These are phyloP conservation scores for Pachypanchax playfairii DNA, from an alignment of 2,113 vertebrate species.

Conservation along the genomic window DNA sequence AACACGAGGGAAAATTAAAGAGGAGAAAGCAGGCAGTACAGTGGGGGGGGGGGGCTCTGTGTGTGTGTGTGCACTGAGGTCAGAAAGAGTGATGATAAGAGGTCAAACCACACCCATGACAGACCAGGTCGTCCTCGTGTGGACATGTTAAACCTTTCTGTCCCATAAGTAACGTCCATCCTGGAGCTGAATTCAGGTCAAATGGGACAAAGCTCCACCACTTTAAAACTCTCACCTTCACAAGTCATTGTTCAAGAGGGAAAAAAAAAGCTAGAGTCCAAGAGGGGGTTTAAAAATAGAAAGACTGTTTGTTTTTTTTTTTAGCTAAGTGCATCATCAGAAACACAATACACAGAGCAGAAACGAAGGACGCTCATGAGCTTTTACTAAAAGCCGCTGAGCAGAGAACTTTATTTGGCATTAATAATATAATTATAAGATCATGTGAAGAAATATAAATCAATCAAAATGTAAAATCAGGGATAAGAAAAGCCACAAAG, in stretches of 20 bases:
- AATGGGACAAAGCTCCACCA: constrained; percentile 11
- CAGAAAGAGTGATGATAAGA: constrained; percentile 28
- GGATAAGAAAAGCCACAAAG: not conserved
- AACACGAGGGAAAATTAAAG: constrained; percentile 16
- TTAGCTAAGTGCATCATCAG: constrained; percentile 1
- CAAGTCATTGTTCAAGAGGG: not conserved
- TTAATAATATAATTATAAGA: too few relatives aligned
- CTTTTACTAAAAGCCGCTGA: not conserved
- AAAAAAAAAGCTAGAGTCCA: not conserved
- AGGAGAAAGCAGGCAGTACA: not conserved
- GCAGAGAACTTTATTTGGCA: too few relatives aligned
- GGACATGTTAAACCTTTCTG: constrained; percentile 41
- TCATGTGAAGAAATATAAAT: not conserved
- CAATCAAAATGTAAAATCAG: not conserved
- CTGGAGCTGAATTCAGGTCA: constrained; percentile 55
- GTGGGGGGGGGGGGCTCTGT: constrained; percentile 4
- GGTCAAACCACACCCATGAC: constrained; percentile 34
- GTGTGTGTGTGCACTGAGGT: constrained; percentile 8
- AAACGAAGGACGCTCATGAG: not conserved
- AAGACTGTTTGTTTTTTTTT: not conserved
- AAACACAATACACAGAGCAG: not conserved
- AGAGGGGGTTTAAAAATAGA: constrained; percentile 1
- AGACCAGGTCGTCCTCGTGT: constrained; percentile 27
- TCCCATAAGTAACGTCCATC: constrained; percentile 52
- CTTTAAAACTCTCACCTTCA: not conserved